Base-by-base conservation (phyloP, 2,113 vertebrate genomes). In the Peromyscus maniculatus region DNA sequence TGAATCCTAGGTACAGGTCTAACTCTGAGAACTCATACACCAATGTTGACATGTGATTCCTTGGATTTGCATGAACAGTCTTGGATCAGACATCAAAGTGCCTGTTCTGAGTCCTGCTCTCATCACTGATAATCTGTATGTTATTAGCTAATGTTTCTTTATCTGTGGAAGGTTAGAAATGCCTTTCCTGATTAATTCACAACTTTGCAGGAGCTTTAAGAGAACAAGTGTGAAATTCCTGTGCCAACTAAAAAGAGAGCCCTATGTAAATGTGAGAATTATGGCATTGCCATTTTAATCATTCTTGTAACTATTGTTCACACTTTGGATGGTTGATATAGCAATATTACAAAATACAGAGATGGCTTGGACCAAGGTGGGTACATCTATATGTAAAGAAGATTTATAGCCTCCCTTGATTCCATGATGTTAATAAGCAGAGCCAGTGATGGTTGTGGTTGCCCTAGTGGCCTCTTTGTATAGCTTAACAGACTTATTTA, bases 391-490 rank as follows among this genome's bases (percentile, higher is more conserved):
- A 93, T 88, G 89, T 94, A 83, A 84, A 97, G 0, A 43, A 98
- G 98, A 98, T 98, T 98, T 98, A 98, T 95, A 67, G 1, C 89
- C 87, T 98, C 97, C 95, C 96, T 55, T 89, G 98, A 59, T 98
- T 91, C 93, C 83, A 1, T 86, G 98, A 98, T 94, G 97, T 94
- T 98, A 98, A 97, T 98, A 98, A 98, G 96, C 92, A 97, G 69
- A 98, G 95, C 71, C 43, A 91, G 98, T 92, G 67, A 94, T 96
- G 98, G 89, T 97, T 96, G 97, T 96, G 96, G 94, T 94, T 98
- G 98, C 98, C 91, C 96, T 96, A 13, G 39, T 97, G 95, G 97
- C 97, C 97, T 98, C 97, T 98, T 98, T 98, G 98, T 83, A 96
- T 97, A 96, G 83, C 95, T 97, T 98, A 92, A 79, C 95, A 98